Evolutionary conservation across 1,140 invertebrate genomes (phyloP).

Genomic region (Oscheius sp.): DNA sequence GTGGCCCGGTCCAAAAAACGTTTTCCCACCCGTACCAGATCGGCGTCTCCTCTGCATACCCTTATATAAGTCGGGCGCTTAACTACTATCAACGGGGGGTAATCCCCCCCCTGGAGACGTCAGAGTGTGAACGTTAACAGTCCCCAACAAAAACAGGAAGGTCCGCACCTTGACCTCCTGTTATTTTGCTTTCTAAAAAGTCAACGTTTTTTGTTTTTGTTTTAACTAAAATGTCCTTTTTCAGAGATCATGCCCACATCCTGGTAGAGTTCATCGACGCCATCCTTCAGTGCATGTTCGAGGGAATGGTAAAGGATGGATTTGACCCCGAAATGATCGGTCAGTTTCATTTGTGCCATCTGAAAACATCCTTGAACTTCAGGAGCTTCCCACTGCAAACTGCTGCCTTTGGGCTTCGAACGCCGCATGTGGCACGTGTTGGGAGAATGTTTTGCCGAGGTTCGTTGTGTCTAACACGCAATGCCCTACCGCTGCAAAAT

Average conservation of each 20-base stretch:
- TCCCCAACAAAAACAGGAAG: no score
- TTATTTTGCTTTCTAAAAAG: no score
- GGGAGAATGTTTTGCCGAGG: constrained; percentile 56
- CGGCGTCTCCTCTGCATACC: no score
- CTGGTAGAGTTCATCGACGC: constrained; percentile 53
- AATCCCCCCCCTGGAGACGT: no score
- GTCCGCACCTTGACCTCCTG: no score
- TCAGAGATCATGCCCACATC: constrained; percentile 55
- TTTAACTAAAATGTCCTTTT: neutral
- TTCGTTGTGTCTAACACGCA: neutral
- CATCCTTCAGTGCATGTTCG: constrained; percentile 47
- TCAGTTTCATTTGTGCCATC: constrained; percentile 35
- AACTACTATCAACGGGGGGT: no score
- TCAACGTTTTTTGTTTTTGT: neutral
- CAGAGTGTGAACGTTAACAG: no score
- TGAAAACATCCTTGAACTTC: neutral
- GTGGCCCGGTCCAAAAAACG: no score
- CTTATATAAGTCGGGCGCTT: no score
- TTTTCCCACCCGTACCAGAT: no score
- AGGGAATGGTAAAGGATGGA: constrained; percentile 42
- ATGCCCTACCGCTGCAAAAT: constrained; percentile 8
- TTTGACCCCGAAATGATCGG: constrained; percentile 55
- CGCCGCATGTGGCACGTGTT: constrained; percentile 49
- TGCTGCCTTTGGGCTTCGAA: constrained; percentile 52
- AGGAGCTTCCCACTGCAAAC: neutral